Evolutionary conservation across 2,888 invertebrate species (phyloP).

Genomic region (Stenchaetothrips biformis): DNA sequence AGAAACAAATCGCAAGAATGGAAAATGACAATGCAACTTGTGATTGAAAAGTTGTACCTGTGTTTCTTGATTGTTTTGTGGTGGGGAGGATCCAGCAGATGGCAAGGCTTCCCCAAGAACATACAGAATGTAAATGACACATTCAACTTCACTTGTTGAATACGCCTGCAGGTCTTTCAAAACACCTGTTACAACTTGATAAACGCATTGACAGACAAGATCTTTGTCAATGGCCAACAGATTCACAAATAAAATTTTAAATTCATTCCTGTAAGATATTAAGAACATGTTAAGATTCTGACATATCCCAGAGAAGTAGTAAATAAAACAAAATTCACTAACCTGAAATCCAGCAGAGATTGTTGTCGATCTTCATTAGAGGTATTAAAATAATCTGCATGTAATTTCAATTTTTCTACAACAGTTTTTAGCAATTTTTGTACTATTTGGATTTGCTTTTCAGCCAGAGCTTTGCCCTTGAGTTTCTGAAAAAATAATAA

Average conservation of each 20-base stretch:
- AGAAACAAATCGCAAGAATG: too few species aligned
- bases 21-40: too few species aligned
- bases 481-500: conserved; percentile 41
- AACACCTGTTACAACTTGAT: conserved; percentile 44
- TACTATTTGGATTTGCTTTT: conserved; percentile 44
- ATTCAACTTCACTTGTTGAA: conserved; percentile 49
- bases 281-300: conserved; percentile 22
- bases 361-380: conserved; percentile 15
- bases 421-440: conserved; percentile 47
- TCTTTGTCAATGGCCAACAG: conserved; percentile 48
- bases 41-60: neutral
- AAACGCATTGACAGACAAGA: conserved; percentile 46
- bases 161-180: conserved; percentile 47
- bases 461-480: conserved; percentile 44
- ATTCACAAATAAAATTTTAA: conserved; percentile 52
- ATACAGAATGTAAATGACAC: conserved; percentile 50
- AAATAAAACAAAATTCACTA: neutral
- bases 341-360: neutral
- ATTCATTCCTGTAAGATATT: conserved; percentile 45
- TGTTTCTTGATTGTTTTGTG: neutral
- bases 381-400: conserved; percentile 36
- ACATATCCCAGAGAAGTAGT: neutral
- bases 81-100: neutral
- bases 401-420: conserved; percentile 51
- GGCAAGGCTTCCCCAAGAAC: conserved; percentile 48